Base-by-base conservation (phyloP, 2,888 invertebrate genomes). In the Platycnemis pennipes region DNA sequence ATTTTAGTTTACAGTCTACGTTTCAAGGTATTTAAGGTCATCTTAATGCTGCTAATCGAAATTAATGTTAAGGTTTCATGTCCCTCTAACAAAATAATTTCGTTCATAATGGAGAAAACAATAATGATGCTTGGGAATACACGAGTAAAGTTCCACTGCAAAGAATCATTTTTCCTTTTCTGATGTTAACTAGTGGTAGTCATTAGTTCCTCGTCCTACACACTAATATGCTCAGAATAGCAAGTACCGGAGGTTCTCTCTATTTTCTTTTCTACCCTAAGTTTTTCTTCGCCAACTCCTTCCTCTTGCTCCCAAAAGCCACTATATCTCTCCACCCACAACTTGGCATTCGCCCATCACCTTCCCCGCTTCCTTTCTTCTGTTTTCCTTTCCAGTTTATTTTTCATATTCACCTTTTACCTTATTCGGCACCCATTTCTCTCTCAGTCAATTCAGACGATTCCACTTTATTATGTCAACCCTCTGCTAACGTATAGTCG, bases 141-240 rank as follows among this genome's bases (percentile, higher is more conserved):
- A 37, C 11, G 77, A 16, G 77, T 13, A 19, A 8, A 45, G 45
- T 45, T 87, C 26, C 46, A n/a, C 45, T 42, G 46, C 26, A 11
- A 26, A 45, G 5, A 26, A 42, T 7, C 26, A n/a, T 26, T 87
- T 45, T 45, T 87, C 45, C 46, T 87, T 87, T 46, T n/a, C 87
- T 87, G 1, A 8, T 87, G 45, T 5, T 44, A 87, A 87, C 44
- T 46, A 4, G n/a, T 63, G 19, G 63, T 63, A 44, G 44, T n/a
- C 91, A 69, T 91, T 69, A 63, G 91, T 7, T 87, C 87, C 4
- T 45, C 26, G n/a, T 87, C n/a, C 77, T 37, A 16, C 77, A 37
- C 37, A 13, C 77, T 46, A 44, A 45, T 46, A 26, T 45, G 46
- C 46, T 91, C 44, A 91, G 91, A 63, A 91, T 91, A 69, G 69